phyloP scores from a whole-genome alignment of 2,113 vertebrate species.

The Perca schrenkii region DNA sequence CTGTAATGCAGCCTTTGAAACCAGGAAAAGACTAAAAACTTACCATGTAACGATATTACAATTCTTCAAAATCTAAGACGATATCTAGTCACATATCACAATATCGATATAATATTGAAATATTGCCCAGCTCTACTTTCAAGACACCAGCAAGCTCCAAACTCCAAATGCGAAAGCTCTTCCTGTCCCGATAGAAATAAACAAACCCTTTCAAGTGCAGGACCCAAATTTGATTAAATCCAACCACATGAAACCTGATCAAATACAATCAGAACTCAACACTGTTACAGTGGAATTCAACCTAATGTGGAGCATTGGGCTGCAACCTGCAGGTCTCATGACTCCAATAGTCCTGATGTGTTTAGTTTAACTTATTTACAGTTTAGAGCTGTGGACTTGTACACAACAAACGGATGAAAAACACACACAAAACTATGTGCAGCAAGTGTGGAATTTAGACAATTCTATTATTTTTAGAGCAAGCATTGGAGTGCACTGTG shows the following conservation, averaged over 20 bases:
- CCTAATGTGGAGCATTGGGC: constrained; percentile 30
- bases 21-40: too few species aligned
- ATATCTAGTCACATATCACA: too few species aligned
- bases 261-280: constrained; percentile 23
- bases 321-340: constrained; percentile 41
- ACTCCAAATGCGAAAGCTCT: constrained; percentile 7
- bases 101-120: too few species aligned
- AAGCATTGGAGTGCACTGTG: not conserved
- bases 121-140: not conserved
- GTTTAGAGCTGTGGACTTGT: not conserved
- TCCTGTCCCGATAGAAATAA: not conserved
- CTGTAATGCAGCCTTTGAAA: too few species aligned
- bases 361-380: constrained; percentile 25
- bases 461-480: not conserved
- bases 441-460: not conserved
- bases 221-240: constrained; percentile 18
- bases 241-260: constrained; percentile 37
- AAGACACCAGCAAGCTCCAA: not conserved
- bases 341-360: constrained; percentile 24
- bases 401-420: constrained; percentile 9
- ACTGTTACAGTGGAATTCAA: constrained; percentile 26
- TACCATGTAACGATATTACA: too few species aligned
- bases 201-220: not conserved
- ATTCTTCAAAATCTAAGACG: too few species aligned
- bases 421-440: not conserved